Evolutionary conservation across 2,797 vertebrate species (phyloP).

Genomic region (Hippopotamyrus pictus): DNA sequence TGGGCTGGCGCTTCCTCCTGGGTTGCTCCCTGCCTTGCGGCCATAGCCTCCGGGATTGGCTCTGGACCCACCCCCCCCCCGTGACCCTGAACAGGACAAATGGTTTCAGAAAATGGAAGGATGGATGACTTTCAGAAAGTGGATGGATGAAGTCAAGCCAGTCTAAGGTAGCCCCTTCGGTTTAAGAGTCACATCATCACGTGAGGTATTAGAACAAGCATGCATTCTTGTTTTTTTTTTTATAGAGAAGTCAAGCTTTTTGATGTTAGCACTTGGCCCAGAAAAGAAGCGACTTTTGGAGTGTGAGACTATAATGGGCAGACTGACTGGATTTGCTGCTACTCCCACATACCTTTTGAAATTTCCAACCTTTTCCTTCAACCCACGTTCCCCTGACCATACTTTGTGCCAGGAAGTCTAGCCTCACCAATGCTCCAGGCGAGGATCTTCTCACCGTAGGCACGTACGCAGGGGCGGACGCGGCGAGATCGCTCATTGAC

Average conservation of each 20-base stretch:
- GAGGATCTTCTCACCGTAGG: not conserved
- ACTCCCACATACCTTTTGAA: slow-evolving; percentile 2
- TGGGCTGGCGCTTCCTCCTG: not conserved
- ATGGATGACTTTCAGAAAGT: not conserved
- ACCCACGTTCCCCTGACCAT: not conserved
- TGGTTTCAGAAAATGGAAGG: not conserved
- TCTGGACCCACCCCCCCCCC: not conserved
- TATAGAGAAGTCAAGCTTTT: not conserved
- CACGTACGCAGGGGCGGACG: not conserved
- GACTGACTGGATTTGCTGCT: not conserved
- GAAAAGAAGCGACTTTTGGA: not conserved
- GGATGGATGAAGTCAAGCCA: not conserved
- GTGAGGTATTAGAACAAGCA: not conserved
- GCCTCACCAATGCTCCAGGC: not conserved
- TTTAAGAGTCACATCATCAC: not conserved
- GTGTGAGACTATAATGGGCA: not conserved
- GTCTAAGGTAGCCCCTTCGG: not conserved
- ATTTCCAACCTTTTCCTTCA: not conserved
- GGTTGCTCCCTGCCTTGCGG: not conserved
- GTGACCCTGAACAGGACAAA: not conserved
- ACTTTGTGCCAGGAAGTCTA: not conserved
- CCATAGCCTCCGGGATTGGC: not conserved
- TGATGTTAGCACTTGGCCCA: not conserved
- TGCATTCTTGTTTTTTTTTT: not conserved
- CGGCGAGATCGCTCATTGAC: not conserved